A percentile compares a stretch with the other conserved stretches of the same genome.
Evolutionary conservation across 2,888 invertebrate species (phyloP).

Genomic region (Eutolmus rufibarbis): DNA sequence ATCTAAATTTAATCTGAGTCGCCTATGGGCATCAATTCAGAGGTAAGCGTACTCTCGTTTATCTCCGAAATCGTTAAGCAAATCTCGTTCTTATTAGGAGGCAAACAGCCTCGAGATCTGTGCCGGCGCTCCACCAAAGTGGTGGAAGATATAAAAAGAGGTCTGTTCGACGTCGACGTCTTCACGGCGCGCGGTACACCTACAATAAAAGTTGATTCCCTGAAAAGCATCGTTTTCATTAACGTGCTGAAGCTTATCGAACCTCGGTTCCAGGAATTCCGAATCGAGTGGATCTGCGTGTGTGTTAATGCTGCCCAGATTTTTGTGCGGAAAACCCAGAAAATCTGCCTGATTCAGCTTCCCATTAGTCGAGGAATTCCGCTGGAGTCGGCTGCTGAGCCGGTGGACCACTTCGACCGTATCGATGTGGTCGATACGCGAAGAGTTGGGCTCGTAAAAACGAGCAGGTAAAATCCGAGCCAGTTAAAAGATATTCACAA

Average conservation of each 20-base stretch:
- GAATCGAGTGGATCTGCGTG: neutral
- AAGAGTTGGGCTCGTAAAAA: neutral
- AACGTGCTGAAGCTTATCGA: neutral
- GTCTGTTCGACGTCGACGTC: neutral
- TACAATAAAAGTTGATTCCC: neutral
- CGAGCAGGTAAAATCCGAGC: neutral
- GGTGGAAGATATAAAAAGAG: neutral
- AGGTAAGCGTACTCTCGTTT: slow-evolving; percentile 22
- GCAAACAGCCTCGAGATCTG: slow-evolving; percentile 10
- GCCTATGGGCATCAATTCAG: slow-evolving; percentile 22
- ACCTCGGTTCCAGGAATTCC: neutral
- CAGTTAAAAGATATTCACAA: neutral
- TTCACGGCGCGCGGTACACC: neutral
- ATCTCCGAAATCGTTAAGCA: slow-evolving; percentile 19
- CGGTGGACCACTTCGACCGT: neutral
- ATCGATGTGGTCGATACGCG: neutral
- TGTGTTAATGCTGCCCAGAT: neutral
- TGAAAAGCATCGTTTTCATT: neutral
- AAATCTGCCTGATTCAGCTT: neutral
- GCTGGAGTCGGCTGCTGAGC: neutral
- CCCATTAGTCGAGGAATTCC: neutral
- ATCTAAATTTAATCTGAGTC: slow-evolving; percentile 30
- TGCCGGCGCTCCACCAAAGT: neutral
- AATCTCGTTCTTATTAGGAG: slow-evolving; percentile 15
- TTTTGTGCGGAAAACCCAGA: neutral